Conservation (phyloP, 2,888 invertebrate genomes). For the Pristionchus entomophagus region DNA sequence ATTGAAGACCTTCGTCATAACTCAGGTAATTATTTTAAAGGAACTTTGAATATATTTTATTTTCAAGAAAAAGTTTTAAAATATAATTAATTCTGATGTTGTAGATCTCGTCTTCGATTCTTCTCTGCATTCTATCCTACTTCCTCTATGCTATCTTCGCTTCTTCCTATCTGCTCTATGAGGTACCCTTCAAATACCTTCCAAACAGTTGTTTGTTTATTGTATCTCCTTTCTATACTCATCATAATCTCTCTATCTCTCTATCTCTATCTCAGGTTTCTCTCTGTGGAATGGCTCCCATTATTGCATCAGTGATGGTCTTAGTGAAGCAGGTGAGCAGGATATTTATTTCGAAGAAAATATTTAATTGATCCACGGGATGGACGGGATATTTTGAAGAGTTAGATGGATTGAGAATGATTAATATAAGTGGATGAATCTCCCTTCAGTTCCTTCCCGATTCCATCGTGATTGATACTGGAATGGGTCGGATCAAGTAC, state of each 20-base stretch:
- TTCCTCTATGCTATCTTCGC: slow-evolving; percentile 35
- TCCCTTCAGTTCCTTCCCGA: slow-evolving; percentile 72
- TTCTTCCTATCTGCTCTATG: slow-evolving; percentile 40
- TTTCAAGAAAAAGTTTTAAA: background rate
- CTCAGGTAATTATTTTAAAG: slow-evolving; percentile 55
- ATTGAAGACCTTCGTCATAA: slow-evolving; percentile 58
- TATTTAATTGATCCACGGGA: background rate
- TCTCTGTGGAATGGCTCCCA: slow-evolving; percentile 55
- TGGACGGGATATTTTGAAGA: background rate
- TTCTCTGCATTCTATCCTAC: slow-evolving; percentile 38
- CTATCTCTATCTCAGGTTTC: slow-evolving; percentile 8
- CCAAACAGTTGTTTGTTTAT: too few species aligned
- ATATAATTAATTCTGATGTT: background rate
- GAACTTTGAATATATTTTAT: background rate
- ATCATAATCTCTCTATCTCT: background rate
- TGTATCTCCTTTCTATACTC: background rate
- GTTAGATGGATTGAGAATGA: background rate
- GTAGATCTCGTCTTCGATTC: background rate
- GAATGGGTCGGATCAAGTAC: slow-evolving; percentile 72
- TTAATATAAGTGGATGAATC: too few species aligned
- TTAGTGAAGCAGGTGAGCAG: slow-evolving; percentile 70
- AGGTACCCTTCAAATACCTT: slow-evolving; percentile 8
- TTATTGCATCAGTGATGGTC: slow-evolving; percentile 67
- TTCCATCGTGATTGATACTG: slow-evolving; percentile 70
- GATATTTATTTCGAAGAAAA: background rate